A percentile compares a stretch with the other conserved stretches of the same genome.
Conservation (phyloP, 2,797 vertebrate genomes). For the Sternotherus odoratus region DNA sequence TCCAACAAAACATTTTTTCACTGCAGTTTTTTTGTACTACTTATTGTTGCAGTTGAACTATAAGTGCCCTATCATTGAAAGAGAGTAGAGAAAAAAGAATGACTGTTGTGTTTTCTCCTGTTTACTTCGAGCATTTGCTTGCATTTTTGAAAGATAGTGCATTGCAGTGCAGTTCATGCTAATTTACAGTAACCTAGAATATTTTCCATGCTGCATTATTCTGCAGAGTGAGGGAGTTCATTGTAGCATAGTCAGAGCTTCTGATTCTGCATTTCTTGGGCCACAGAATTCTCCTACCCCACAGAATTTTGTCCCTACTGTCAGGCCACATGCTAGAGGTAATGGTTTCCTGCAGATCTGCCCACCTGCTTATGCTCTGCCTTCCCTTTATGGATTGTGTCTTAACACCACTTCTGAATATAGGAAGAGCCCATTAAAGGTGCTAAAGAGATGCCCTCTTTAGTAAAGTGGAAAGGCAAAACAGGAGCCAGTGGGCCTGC, state of each 20-base stretch:
- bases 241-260: background rate
- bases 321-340: background rate
- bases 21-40: background rate
- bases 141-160: background rate
- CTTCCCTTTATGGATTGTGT: background rate
- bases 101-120: background rate
- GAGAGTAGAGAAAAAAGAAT: background rate
- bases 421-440: background rate
- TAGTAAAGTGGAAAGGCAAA: conserved; percentile 9
- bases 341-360: background rate
- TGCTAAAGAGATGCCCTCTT: background rate
- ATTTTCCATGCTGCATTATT: background rate
- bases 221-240: background rate
- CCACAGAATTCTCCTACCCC: background rate
- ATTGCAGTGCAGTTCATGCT: background rate
- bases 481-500: background rate
- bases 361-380: background rate
- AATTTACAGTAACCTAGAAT: background rate
- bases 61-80: background rate
- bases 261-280: background rate
- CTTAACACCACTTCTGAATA: background rate
- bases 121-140: background rate
- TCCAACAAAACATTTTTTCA: background rate
- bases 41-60: background rate
- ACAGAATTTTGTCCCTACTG: background rate